Conservation (phyloP, 2,888 invertebrate genomes). For the Nemotelus nigrinus region DNA sequence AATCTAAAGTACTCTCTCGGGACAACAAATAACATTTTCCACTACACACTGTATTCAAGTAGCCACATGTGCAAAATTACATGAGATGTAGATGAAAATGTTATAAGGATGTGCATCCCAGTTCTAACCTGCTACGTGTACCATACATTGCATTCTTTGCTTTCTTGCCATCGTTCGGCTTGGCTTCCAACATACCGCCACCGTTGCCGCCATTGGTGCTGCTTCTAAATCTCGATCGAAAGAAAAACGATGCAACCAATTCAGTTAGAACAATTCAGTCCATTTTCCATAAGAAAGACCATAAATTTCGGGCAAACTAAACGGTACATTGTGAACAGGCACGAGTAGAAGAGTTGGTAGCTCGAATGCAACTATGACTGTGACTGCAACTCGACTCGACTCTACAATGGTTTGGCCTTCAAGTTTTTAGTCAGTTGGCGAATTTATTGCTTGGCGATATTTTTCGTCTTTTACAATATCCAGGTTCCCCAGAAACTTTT, state of each 20-base stretch:
- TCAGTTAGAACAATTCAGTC: constrained; percentile 46
- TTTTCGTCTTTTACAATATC: constrained; percentile 28
- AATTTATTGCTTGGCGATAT: constrained; percentile 40
- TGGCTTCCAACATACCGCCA: neutral
- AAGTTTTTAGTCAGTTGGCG: constrained; percentile 42
- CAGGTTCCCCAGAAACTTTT: constrained; percentile 4
- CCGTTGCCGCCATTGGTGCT: neutral
- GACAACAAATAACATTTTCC: neutral
- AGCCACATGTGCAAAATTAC: constrained; percentile 23
- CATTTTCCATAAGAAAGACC: constrained; percentile 43
- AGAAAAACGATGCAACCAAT: constrained; percentile 44
- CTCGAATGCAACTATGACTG: neutral
- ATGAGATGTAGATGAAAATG: constrained; percentile 7
- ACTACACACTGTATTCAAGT: neutral
- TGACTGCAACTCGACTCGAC: neutral
- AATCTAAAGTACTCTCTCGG: neutral
- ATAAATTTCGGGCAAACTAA: constrained; percentile 44
- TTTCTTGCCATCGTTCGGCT: neutral
- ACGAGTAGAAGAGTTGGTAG: constrained; percentile 1
- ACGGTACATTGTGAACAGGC: constrained; percentile 38
- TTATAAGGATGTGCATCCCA: constrained; percentile 25
- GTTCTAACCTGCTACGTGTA: neutral
- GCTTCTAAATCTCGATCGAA: constrained; percentile 18
- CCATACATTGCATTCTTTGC: neutral
- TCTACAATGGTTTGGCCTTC: constrained; percentile 3